Base-by-base conservation (phyloP, 2,888 invertebrate species). In the Acanthacorydalis orientalis region DNA sequence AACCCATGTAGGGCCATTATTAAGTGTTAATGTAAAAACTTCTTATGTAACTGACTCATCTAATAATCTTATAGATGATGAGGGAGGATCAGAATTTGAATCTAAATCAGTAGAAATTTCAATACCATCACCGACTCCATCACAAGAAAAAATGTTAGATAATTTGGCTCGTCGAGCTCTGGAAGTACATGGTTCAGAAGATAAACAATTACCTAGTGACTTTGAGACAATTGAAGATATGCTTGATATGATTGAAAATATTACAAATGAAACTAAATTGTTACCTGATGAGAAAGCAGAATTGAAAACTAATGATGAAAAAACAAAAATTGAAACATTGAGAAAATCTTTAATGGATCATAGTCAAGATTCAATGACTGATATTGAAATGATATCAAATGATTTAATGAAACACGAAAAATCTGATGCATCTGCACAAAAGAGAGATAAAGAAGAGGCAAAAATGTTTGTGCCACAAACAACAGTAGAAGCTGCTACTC, bases 141-240 rank as follows among this genome's bases (percentile, higher is more conserved):
- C 76, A 0, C 77, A 78, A 58, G 77, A 77, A 56, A 69, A 77
- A 53, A 75, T 77, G 63, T 59, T 78, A 11, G 76, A 77, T 56
- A 75, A 76, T 53, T 75, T 77, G 15, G 75, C 76, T 0, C 66
- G 76, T 64, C 73, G 76, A 56, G 75, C 75, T 45, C 68, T 76
- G 50, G 61, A 61, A 51, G 53, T 64, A 1, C 68, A 73, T 53
- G 60, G 72, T 14, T 64, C 71, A 7, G 74, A 72, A 56, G 70
- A 69, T n/a, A 72, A 68, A 52, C 62, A 66, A 1, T 58, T 59
- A 23, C 55, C 60, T 8, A 72, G 73, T 53, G 74, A 73, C 46
- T 76, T 75, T 12, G 80, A 80, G 56, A 73, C 75, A 0, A 75
- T 80, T 44, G 80, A 80, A 55, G 80, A 81, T 56, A 78, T 81